Base-by-base conservation (phyloP, 2,113 vertebrate species). In the Calyptommatus sinebrachiatus region DNA sequence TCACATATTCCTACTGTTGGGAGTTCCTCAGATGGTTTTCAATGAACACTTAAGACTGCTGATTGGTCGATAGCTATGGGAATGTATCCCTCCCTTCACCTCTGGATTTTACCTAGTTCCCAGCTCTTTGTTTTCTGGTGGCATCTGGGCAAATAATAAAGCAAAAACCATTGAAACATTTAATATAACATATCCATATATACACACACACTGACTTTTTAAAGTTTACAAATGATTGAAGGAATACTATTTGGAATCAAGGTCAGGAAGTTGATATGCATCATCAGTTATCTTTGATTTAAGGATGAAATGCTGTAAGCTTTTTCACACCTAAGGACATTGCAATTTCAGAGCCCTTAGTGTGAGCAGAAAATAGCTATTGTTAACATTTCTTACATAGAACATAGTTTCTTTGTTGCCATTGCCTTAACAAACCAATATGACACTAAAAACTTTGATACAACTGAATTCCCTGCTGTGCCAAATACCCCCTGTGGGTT, bases 361-460 rank as follows among this genome's bases (percentile, higher is more conserved):
- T 68, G 69, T 7, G 21, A 77, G 85, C 76, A 78, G 11, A 1
- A 73, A 81, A 83, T 11, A 75, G 41, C 7, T 87, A 5, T 41
- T 0, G 0, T 24, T 75, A 79, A 45, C 22, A 83, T 86, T 1
- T 8, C 72, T 81, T 69, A 35, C 0, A 0, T 22, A 61, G 29
- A 69, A 20, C 22, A 65, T 20, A 3, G 72, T 75, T 80, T 80
- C 24, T 74, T 26, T 84, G 45, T 2, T 73, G 22, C 21, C 77
- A 21, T 50, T 66, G 61, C 70, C 82, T 86, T 74, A 89, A 69
- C 7, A 85, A 83, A 60, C 12, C 72, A 61, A 1, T 0, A 7
- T n/a, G 12, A 68, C 26, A 66, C 24, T 35, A 79, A 79, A 60
- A 69, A 74, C 77, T 83, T 72, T 78, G 65, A 75, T 65, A 88